phyloP scores from a whole-genome alignment of 2,113 vertebrate species.

The Oplegnathus fasciatus region DNA sequence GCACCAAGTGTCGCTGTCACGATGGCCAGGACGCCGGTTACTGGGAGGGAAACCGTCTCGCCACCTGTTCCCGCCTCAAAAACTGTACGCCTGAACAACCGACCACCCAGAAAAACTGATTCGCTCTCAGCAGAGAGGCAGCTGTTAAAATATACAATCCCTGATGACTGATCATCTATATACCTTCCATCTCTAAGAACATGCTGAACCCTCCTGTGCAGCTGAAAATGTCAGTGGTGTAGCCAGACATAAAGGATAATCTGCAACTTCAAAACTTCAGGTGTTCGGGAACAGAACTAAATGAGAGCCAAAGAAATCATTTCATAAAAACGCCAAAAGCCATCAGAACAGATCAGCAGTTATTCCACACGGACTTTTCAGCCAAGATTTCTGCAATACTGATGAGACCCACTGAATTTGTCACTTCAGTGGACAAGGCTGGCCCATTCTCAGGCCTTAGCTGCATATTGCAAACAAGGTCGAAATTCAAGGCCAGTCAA shows the following conservation, averaged over 20 bases:
- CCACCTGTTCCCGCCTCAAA: slow-evolving; percentile 83
- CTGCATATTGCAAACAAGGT: slow-evolving; percentile 28
- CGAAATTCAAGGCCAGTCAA: background rate
- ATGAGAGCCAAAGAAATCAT: background rate
- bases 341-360: background rate
- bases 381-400: background rate
- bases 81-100: slow-evolving; percentile 79
- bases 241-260: background rate
- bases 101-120: slow-evolving; percentile 63
- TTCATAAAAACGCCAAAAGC: background rate
- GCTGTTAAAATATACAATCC: slow-evolving; percentile 8
- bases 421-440: slow-evolving; percentile 2
- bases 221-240: background rate
- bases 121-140: slow-evolving; percentile 1
- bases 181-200: background rate
- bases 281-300: background rate
- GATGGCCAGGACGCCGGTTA: slow-evolving; percentile 88
- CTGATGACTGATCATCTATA: background rate
- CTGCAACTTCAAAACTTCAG: background rate
- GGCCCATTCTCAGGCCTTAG: background rate
- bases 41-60: slow-evolving; percentile 89
- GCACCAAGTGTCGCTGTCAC: slow-evolving; percentile 88
- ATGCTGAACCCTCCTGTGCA: background rate
- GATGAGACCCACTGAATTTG: background rate
- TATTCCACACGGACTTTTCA: background rate